Evolutionary conservation across 2,113 vertebrate genomes (phyloP).

Genomic region (Mesembrinibis cayennensis): DNA sequence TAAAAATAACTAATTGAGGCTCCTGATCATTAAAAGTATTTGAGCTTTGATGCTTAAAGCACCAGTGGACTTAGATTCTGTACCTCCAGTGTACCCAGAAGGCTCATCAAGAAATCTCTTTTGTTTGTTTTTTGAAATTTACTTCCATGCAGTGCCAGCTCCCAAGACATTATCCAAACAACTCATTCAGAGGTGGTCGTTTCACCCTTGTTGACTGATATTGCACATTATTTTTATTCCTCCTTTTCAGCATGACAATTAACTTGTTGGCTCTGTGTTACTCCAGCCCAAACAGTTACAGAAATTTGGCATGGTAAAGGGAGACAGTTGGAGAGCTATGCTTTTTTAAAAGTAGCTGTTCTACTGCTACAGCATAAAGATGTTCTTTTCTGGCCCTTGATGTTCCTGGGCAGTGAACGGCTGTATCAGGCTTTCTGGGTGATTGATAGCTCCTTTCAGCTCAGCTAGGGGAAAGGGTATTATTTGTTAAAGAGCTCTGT

Average conservation of each 20-base stretch:
- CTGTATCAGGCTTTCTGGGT: not conserved
- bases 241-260: not conserved
- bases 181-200: not conserved
- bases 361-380: not conserved
- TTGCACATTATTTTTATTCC: not conserved
- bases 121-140: constrained; percentile 9
- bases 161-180: not conserved
- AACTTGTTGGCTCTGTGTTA: not conserved
- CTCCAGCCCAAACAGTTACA: not conserved
- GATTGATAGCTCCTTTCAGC: not conserved
- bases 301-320: not conserved
- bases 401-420: not conserved
- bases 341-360: not conserved
- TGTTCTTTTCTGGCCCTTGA: not conserved
- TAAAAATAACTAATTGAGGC: constrained; percentile 9
- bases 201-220: not conserved
- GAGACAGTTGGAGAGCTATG: not conserved
- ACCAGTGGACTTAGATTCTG: not conserved
- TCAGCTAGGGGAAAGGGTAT: not conserved
- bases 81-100: not conserved
- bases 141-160: not conserved
- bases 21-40: constrained; percentile 21
- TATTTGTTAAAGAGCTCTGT: not conserved
- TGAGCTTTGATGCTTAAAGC: constrained; percentile 35
- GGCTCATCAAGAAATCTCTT: constrained; percentile 18